Evolutionary conservation across 2,797 vertebrate species (phyloP).

Genomic region (Sparus aurata): DNA sequence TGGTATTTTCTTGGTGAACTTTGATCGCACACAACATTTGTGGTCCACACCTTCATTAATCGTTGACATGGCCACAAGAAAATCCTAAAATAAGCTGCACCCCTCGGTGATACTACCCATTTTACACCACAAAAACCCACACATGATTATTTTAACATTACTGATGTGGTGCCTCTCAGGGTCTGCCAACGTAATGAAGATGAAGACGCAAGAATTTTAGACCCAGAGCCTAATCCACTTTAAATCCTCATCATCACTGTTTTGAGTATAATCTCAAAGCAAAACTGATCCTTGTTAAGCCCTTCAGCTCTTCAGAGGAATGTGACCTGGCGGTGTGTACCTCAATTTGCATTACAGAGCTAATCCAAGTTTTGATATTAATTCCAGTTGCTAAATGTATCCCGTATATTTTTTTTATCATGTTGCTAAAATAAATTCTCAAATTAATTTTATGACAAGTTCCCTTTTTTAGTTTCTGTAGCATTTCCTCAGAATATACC

Average conservation of each 20-base stretch:
- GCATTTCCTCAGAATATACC: not conserved
- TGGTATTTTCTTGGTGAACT: not conserved
- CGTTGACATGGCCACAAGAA: not conserved
- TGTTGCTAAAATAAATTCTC: not conserved
- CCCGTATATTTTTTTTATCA: not conserved
- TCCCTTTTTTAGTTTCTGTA: not conserved
- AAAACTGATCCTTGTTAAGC: constrained; percentile 28
- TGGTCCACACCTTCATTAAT: not conserved
- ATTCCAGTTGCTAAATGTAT: not conserved
- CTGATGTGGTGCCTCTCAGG: not conserved
- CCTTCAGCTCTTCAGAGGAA: constrained; percentile 6
- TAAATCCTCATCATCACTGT: constrained; percentile 21
- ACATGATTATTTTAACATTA: not conserved
- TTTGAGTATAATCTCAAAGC: constrained; percentile 36
- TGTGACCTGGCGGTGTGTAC: not conserved
- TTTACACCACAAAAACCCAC: not conserved
- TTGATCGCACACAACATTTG: no score
- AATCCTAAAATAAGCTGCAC: not conserved
- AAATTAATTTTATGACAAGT: not conserved
- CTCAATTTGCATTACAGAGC: constrained; percentile 2
- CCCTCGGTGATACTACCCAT: not conserved
- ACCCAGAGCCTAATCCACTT: constrained; percentile 26
- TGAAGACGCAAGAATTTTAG: constrained; percentile 1
- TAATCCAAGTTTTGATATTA: constrained; percentile 18
- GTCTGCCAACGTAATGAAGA: constrained; percentile 12